Percentiles rank a stretch among this genome's conserved stretches.
Evolutionary conservation across 2,888 invertebrate genomes (phyloP).

Genomic region (Hirudinaria manillensis): DNA sequence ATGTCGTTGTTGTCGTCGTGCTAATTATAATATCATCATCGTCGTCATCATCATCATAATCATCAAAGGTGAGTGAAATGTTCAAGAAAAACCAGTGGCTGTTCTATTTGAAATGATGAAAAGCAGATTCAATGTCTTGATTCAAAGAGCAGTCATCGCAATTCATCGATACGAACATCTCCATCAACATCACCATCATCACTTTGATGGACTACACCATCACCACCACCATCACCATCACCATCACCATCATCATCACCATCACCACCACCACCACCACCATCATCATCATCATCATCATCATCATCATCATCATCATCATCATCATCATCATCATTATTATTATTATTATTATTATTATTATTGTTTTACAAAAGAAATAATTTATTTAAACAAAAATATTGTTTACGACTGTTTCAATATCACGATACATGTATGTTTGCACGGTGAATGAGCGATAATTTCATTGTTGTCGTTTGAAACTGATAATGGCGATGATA

Average conservation of each 20-base stretch:
- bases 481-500: neutral
- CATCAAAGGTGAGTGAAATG: neutral
- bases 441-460: too few species aligned
- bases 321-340: conserved; percentile 22
- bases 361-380: too few species aligned
- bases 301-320: conserved; percentile 31
- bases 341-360: conserved; percentile 6
- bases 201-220: neutral
- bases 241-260: neutral
- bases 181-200: neutral
- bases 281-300: conserved; percentile 25
- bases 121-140: too few species aligned
- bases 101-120: too few species aligned
- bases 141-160: too few species aligned
- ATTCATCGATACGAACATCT: neutral
- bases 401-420: too few species aligned
- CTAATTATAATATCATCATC: neutral
- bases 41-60: neutral
- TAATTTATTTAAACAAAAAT: too few species aligned
- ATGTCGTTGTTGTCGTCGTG: neutral
- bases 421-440: too few species aligned
- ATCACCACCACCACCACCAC: neutral
- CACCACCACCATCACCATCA: neutral
- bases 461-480: neutral
- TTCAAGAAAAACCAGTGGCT: neutral